These are phyloP conservation scores for Lamellibrachia luymesi DNA, from an alignment of 1,140 invertebrate species.

Conservation along the genomic window DNA sequence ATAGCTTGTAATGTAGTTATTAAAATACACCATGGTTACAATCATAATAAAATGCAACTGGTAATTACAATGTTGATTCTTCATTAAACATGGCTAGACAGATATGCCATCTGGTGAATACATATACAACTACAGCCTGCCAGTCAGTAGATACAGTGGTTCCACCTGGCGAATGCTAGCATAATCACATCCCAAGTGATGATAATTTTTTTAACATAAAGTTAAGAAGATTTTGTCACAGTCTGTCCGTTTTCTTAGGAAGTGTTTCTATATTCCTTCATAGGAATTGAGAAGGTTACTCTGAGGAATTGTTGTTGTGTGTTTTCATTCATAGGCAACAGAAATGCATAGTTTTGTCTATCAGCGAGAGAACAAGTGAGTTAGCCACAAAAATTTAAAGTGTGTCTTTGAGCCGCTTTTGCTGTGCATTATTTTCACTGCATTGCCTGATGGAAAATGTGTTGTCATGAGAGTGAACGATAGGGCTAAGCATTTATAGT, in stretches of 20 bases:
- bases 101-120: not conserved
- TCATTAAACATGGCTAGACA: not conserved
- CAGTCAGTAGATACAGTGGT: not conserved
- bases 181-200: not conserved
- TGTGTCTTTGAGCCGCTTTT: not conserved
- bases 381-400: not conserved
- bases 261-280: not conserved
- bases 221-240: not conserved
- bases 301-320: not conserved
- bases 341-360: not conserved
- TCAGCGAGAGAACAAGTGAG: not conserved
- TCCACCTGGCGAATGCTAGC: not conserved
- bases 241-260: not conserved
- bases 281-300: not conserved
- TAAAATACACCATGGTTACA: no score
- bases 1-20: no score
- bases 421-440: not conserved
- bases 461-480: not conserved
- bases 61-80: not conserved
- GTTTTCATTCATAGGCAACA: not conserved
- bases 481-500: not conserved
- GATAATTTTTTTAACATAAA: no score
- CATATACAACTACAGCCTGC: not conserved
- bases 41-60: no score
- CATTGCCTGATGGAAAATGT: not conserved